These are phyloP conservation scores for Neofelis nebulosa DNA, from an alignment of 2,113 vertebrate species.

Conservation along the genomic window DNA sequence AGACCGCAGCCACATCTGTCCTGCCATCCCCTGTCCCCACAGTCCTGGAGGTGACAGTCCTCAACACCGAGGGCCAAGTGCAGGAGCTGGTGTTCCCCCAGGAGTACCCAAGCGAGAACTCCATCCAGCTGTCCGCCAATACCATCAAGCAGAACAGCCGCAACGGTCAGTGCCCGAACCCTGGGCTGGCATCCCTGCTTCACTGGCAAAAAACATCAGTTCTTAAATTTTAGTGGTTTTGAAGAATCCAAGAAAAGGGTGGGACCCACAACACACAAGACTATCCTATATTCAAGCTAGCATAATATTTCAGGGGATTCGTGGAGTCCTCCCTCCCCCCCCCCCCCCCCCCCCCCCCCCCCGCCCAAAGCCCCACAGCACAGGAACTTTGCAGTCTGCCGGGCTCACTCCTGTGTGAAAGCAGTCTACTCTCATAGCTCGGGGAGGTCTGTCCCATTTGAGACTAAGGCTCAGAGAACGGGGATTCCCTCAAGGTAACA, in stretches of 20 bases:
- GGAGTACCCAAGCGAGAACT: constrained; percentile 90
- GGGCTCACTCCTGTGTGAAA: background rate
- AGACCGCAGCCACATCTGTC: background rate
- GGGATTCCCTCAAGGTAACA: background rate
- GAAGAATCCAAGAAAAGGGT: background rate
- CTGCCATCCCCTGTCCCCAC: background rate
- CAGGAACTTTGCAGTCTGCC: background rate
- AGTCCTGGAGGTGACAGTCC: constrained; percentile 94
- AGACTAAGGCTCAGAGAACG: background rate
- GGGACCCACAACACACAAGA: background rate
- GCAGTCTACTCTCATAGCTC: background rate
- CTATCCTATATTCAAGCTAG: background rate
- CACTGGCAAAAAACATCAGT: fast-evolving
- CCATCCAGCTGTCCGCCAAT: constrained; percentile 94
- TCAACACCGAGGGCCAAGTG: constrained; percentile 93
- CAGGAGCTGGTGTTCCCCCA: constrained; percentile 94
- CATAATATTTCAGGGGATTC: background rate
- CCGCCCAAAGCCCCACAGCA: background rate
- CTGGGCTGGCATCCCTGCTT: background rate
- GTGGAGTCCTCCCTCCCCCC: background rate
- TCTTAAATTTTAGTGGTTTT: background rate
- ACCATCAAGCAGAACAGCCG: constrained; percentile 97
- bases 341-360: background rate
- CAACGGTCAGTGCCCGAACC: constrained; percentile 87
- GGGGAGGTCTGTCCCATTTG: background rate